Conservation (phyloP, 92 coral and sea anemone genomes). For the Phymanthus crucifer region DNA sequence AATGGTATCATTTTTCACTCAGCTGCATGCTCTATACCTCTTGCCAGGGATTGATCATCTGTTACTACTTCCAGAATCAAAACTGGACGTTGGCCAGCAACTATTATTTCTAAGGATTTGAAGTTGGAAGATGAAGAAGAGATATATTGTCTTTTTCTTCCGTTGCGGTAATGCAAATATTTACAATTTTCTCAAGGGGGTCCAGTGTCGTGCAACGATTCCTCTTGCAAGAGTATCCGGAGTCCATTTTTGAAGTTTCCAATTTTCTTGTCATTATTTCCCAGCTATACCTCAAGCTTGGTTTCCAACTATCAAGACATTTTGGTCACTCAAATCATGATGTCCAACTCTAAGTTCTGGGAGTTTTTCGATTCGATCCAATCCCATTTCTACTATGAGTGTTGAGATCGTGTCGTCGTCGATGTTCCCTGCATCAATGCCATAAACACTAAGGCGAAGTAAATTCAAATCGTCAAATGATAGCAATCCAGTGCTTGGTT, state of each 20-base stretch:
- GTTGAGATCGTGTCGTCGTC: constrained; percentile 66
- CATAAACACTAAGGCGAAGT: neutral
- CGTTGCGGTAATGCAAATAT: neutral
- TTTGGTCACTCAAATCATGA: constrained; percentile 22
- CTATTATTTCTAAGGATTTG: neutral
- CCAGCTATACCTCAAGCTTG: neutral
- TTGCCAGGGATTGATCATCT: neutral
- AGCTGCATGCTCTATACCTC: neutral
- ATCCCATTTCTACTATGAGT: constrained; percentile 62
- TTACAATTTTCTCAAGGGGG: neutral
- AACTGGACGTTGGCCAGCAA: neutral
- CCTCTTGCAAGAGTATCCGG: too few species aligned
- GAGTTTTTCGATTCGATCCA: constrained; percentile 55
- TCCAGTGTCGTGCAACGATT: neutral
- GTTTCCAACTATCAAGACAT: constrained; percentile 21
- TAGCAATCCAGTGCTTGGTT: constrained; percentile 29
- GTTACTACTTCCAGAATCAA: neutral
- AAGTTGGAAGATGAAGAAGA: neutral
- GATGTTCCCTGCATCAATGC: constrained; percentile 51
- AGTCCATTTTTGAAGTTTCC: neutral
- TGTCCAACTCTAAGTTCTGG: constrained; percentile 66
- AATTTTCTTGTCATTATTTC: neutral
- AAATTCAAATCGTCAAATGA: constrained; percentile 32
- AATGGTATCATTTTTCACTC: neutral
- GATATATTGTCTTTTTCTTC: too few species aligned